These are phyloP conservation scores for Ammodytes marinus DNA, from an alignment of 2,113 vertebrate species.

Conservation along the genomic window DNA sequence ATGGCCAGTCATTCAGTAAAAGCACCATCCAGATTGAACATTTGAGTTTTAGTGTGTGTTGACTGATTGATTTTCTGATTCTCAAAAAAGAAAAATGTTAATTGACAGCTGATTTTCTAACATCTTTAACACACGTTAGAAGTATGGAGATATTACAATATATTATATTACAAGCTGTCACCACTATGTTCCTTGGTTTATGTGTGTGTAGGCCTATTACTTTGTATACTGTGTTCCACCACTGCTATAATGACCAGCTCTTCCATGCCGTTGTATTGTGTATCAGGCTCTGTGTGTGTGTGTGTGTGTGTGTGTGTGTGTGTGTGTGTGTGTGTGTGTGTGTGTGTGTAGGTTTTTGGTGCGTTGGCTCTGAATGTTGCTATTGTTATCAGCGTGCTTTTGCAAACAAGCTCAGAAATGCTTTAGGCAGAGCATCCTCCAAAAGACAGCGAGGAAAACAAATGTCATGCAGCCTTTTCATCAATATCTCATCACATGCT, in stretches of 20 bases:
- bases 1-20: not conserved
- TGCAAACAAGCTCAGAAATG: conserved; percentile 24
- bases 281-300: not conserved
- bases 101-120: not conserved
- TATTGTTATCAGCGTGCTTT: not conserved
- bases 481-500: conserved; percentile 57
- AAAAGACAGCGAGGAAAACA: conserved; percentile 13
- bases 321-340: too few species aligned
- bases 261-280: not conserved
- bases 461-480: conserved; percentile 38
- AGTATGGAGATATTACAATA: not conserved
- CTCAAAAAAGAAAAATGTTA: not conserved
- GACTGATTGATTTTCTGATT: not conserved
- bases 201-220: not conserved
- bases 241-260: not conserved
- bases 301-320: too few species aligned
- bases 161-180: not conserved
- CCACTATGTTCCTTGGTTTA: not conserved
- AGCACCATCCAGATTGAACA: not conserved
- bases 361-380: conserved; percentile 10
- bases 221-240: not conserved
- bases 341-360: not conserved
- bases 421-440: conserved; percentile 9
- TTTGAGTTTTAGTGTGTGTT: not conserved
- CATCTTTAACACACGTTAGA: not conserved